A percentile compares a stretch with the other conserved stretches of the same genome.
Conservation (phyloP, 2,113 vertebrate genomes). For the Boleophthalmus pectinirostris region DNA sequence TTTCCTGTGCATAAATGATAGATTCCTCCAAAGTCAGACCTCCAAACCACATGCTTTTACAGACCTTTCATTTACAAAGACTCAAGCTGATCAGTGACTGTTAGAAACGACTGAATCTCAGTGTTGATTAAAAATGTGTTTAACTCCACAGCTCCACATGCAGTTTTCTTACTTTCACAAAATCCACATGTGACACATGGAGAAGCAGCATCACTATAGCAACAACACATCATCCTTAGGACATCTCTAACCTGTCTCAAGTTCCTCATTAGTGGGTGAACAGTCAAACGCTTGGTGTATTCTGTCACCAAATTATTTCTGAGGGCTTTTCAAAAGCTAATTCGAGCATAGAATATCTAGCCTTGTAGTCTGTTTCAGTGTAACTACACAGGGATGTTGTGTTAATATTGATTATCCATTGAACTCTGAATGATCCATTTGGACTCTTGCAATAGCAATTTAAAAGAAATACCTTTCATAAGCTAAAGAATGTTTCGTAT, state of each 20-base stretch:
- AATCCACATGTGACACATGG: slow-evolving; percentile 34
- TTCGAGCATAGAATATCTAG: neutral
- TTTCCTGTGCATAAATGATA: too few relatives aligned
- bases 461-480: too few relatives aligned
- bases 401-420: neutral
- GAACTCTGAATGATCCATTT: neutral
- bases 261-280: neutral
- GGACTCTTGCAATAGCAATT: neutral
- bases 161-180: neutral
- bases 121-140: too few relatives aligned
- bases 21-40: too few relatives aligned
- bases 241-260: neutral
- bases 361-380: neutral
- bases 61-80: too few relatives aligned
- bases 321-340: neutral
- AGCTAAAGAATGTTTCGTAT: too few relatives aligned
- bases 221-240: neutral
- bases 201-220: slow-evolving; percentile 26
- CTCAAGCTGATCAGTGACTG: too few relatives aligned
- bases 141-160: too few relatives aligned
- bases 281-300: neutral
- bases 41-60: too few relatives aligned
- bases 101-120: too few relatives aligned
- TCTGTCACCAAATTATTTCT: neutral
- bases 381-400: neutral